Evolutionary conservation across 2,888 invertebrate species (phyloP).

Genomic region (Cistogaster globosa): DNA sequence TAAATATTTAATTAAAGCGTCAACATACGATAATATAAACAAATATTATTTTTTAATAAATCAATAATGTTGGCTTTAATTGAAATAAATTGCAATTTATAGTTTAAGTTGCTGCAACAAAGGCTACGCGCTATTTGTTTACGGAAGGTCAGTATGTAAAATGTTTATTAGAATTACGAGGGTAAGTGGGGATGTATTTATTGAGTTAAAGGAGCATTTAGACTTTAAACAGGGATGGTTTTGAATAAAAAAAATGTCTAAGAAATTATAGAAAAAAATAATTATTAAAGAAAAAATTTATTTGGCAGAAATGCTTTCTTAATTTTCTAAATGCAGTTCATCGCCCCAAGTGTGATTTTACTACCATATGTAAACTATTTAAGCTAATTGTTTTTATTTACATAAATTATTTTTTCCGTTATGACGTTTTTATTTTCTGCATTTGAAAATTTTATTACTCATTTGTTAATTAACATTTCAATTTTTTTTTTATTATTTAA

Average conservation of each 20-base stretch:
- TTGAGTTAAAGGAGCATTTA: no score
- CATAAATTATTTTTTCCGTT: not conserved
- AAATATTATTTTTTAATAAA: not conserved
- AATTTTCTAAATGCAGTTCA: not conserved
- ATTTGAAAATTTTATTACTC: slow-evolving; percentile 24
- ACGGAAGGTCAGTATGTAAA: not conserved
- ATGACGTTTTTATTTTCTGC: not conserved
- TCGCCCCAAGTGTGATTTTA: slow-evolving; percentile 1
- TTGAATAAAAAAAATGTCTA: no score
- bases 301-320: no score
- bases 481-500: not conserved
- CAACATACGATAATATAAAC: not conserved
- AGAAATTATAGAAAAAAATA: no score
- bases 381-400: not conserved
- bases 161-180: no score
- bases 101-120: not conserved
- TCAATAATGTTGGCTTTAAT: no score
- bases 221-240: no score
- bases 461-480: slow-evolving; percentile 5
- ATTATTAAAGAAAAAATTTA: no score
- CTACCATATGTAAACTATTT: not conserved
- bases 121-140: not conserved
- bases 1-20: not conserved
- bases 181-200: no score
- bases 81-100: no score